A percentile compares a stretch with the other conserved stretches of the same genome.
Conservation (phyloP, 2,113 vertebrate genomes). For the Cottus gobio region DNA sequence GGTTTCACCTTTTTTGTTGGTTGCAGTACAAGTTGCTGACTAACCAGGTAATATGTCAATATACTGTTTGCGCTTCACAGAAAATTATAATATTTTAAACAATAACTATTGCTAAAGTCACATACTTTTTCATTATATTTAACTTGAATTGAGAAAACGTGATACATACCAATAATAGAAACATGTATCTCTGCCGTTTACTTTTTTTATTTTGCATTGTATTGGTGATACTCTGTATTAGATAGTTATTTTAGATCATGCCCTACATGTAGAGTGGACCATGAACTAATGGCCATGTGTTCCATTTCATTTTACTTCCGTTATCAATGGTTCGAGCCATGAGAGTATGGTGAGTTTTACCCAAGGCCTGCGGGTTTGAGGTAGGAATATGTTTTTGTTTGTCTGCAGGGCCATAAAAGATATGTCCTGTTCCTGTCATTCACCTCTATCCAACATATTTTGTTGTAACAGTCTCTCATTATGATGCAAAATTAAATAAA, state of each 20-base stretch:
- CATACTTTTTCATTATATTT: neutral
- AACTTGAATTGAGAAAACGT: neutral
- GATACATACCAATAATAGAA: neutral
- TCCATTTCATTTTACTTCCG: neutral
- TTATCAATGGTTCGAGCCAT: neutral
- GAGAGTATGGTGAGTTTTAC: neutral
- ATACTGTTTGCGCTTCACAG: neutral
- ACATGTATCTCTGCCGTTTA: neutral
- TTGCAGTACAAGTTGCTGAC: neutral
- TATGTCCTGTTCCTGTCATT: neutral
- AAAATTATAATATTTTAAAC: neutral
- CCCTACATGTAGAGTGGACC: neutral
- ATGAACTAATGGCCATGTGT: neutral
- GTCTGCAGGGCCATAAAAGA: neutral
- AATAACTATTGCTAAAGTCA: neutral
- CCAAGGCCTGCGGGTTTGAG: neutral
- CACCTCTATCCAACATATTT: no score
- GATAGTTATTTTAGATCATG: neutral
- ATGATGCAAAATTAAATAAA: no score
- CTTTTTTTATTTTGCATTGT: neutral
- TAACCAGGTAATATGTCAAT: neutral
- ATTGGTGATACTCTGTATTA: neutral
- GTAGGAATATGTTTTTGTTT: neutral
- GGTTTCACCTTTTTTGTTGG: neutral
- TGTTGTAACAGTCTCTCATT: no score